A percentile compares a stretch with the other conserved stretches of the same genome.
Conservation (phyloP, 2,113 vertebrate species). For the Hemibagrus wyckioides region DNA sequence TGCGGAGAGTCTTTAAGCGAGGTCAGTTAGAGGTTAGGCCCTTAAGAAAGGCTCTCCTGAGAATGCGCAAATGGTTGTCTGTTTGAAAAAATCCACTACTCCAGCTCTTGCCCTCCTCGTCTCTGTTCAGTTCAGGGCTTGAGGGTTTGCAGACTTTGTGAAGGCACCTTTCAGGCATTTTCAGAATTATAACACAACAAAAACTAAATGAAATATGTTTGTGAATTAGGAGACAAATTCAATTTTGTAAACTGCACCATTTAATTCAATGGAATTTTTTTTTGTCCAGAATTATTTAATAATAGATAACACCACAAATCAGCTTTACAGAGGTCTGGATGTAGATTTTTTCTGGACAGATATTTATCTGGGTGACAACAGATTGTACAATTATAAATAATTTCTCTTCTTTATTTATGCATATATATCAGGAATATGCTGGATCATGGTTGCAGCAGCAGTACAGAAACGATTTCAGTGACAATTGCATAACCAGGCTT, state of each 20-base stretch:
- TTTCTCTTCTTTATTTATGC: no score
- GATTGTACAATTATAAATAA: neutral
- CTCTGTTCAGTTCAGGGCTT: conserved; percentile 30
- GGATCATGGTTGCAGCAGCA: no score
- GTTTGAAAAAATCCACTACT: conserved; percentile 26
- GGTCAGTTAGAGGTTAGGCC: conserved; percentile 38
- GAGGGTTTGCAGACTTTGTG: neutral
- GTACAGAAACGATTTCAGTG: neutral
- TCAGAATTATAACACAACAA: neutral
- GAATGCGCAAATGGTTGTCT: conserved; percentile 37
- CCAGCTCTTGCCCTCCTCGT: conserved; percentile 6
- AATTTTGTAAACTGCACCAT: neutral
- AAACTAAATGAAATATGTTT: neutral
- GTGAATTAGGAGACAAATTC: no score
- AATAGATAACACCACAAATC: neutral
- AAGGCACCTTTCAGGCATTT: neutral
- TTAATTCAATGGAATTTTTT: neutral
- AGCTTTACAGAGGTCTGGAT: neutral
- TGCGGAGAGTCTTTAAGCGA: neutral
- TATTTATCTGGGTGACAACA: no score
- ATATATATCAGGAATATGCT: no score
- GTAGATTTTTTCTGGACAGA: no score
- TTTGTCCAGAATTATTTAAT: neutral
- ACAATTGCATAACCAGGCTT: neutral
- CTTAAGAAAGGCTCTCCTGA: conserved; percentile 32